phyloP scores from a whole-genome alignment of 2,888 invertebrate species.

The Balanococcus diminutus region DNA sequence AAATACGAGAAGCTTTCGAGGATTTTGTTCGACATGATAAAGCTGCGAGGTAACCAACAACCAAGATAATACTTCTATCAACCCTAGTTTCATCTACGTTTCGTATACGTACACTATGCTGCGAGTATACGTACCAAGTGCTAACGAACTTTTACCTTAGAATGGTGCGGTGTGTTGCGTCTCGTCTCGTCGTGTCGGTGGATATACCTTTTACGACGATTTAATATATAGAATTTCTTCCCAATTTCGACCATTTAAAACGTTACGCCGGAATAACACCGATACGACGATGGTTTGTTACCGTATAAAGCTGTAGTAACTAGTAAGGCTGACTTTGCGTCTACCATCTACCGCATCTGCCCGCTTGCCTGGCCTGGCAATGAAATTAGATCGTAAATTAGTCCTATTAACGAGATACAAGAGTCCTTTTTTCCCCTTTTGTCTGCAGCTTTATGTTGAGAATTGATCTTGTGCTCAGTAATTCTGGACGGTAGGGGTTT shows the following conservation, averaged over 20 bases:
- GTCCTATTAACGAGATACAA: not conserved
- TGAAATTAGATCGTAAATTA: slow-evolving; percentile 29
- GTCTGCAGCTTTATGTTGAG: not conserved
- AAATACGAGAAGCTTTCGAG: slow-evolving; percentile 27
- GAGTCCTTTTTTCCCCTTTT: not conserved
- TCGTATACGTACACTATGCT: not conserved
- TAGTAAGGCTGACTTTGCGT: not conserved
- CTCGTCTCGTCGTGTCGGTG: not conserved
- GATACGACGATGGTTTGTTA: too few relatives aligned
- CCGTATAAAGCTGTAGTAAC: too few relatives aligned
- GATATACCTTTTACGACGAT: not conserved
- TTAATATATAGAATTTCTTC: slow-evolving; percentile 38
- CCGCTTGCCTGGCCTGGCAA: not conserved
- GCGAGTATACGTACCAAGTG: not conserved
- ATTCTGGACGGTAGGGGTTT: not conserved
- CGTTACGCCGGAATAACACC: not conserved
- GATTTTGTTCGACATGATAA: slow-evolving; percentile 43
- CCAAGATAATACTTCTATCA: slow-evolving; percentile 38
- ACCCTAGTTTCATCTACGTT: not conserved
- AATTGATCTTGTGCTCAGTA: not conserved
- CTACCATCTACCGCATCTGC: not conserved
- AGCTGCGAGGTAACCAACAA: slow-evolving; percentile 38
- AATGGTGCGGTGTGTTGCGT: not conserved
- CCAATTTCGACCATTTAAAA: not conserved
- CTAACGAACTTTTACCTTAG: slow-evolving; percentile 12